These are phyloP conservation scores for Bombyx mandarina DNA, from an alignment of 1,140 invertebrate genomes.

Conservation along the genomic window DNA sequence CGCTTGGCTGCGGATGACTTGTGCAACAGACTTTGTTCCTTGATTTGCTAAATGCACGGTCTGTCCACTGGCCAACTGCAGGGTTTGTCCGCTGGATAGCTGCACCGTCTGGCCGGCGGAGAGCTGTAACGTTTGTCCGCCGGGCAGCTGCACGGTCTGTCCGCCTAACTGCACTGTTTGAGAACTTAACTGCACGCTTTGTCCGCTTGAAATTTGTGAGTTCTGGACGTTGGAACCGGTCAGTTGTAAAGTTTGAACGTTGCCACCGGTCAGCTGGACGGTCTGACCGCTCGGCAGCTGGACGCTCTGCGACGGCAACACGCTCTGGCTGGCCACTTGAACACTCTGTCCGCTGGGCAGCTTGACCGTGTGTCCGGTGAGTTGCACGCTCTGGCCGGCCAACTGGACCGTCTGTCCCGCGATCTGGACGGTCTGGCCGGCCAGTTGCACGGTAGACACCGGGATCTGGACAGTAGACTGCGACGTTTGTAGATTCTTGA, in stretches of 20 bases:
- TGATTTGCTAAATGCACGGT: conserved; percentile 32
- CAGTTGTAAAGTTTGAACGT: conserved; percentile 46
- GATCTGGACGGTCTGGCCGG: conserved; percentile 55
- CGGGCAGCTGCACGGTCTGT: conserved; percentile 47
- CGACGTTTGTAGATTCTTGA: conserved; percentile 24
- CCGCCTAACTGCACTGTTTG: conserved; percentile 44
- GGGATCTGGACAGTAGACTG: conserved; percentile 42
- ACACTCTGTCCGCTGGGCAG: conserved; percentile 57
- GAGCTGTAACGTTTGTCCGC: conserved; percentile 48
- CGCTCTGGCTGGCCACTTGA: conserved; percentile 54
- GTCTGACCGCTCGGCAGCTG: conserved; percentile 53
- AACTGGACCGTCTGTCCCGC: conserved; percentile 48
- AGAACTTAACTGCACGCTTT: conserved; percentile 38
- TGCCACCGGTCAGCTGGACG: conserved; percentile 44
- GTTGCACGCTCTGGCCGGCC: conserved; percentile 48
- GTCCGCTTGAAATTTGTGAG: conserved; percentile 45
- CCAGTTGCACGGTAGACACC: conserved; percentile 45
- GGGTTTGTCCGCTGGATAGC: conserved; percentile 40
- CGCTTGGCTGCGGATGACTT: conserved; percentile 40
- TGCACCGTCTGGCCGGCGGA: conserved; percentile 51
- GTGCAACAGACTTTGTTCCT: conserved; percentile 38
- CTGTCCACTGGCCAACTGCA: conserved; percentile 43
- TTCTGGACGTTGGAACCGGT: conserved; percentile 39
- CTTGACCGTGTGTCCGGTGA: conserved; percentile 56
- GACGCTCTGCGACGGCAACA: conserved; percentile 44